These are phyloP conservation scores for Scaptomyza caliginosa DNA, from an alignment of 2,888 invertebrate genomes.

Conservation along the genomic window DNA sequence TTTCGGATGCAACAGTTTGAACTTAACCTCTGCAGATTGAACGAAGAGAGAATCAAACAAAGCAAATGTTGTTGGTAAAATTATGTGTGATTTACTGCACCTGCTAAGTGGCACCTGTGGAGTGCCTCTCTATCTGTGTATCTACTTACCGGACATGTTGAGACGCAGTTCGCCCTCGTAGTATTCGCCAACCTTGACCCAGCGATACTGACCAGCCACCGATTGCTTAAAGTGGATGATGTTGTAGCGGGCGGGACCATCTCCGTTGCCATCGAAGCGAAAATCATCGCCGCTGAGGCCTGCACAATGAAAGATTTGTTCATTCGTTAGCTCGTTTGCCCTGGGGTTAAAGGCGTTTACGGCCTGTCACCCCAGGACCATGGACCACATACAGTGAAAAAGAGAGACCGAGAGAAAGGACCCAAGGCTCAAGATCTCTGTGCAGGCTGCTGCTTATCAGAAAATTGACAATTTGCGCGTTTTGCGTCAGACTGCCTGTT, in stretches of 20 bases:
- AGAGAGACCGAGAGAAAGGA: background rate
- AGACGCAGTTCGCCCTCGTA: slow-evolving; percentile 91
- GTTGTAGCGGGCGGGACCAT: slow-evolving; percentile 97
- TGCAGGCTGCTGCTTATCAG: slow-evolving; percentile 64
- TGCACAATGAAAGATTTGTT: slow-evolving; percentile 80
- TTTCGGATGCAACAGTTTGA: slow-evolving; percentile 90
- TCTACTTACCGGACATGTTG: slow-evolving; percentile 89
- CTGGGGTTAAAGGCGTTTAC: slow-evolving; percentile 48
- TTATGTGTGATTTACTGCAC: slow-evolving; percentile 1
- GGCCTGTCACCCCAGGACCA: slow-evolving; percentile 32
- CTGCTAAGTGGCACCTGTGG: slow-evolving; percentile 7
- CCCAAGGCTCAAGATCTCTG: background rate
- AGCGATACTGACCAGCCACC: slow-evolving; percentile 89
- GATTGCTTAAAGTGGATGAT: slow-evolving; percentile 97
- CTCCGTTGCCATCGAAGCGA: slow-evolving; percentile 94
- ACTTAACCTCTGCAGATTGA: slow-evolving; percentile 90
- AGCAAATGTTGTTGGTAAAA: background rate
- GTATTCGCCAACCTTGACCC: slow-evolving; percentile 95
- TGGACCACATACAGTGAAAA: background rate
- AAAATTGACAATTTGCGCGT: slow-evolving; percentile 79
- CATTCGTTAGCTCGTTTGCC: background rate
- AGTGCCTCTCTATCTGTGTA: background rate
- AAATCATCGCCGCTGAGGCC: slow-evolving; percentile 95
- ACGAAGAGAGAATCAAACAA: background rate
- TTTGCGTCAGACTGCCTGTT: slow-evolving; percentile 47